Base-by-base conservation (phyloP, 1,140 invertebrate genomes). In the Drosophila pandora region DNA sequence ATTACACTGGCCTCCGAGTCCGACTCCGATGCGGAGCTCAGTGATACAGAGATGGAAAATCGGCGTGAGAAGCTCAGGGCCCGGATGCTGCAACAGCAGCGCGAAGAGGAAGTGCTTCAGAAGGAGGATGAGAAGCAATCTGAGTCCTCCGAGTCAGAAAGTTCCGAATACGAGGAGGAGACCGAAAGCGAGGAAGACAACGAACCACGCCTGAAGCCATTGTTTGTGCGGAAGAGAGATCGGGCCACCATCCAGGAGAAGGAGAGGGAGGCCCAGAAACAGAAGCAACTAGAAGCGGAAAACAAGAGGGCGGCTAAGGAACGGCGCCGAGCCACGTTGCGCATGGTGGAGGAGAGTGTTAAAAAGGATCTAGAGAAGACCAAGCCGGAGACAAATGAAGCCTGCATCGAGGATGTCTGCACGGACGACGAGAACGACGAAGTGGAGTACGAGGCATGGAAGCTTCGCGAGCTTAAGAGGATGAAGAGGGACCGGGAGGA, bases 351-450 rank as follows among this genome's bases (percentile, higher is more conserved):
- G 92, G 96, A 98, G 41, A 96, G 96, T 58, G 95, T 98, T 22
- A 94, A 96, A 49, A 96, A 96, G 85, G 96, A 97, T 69, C 91
- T 92, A n/a, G 92, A 92, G 52, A 91, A 91, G 34, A 78, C 79
- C 25, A 92, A 92, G 60, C 94, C 93, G 7, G 93, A 94, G 54
- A 93, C 93, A 1, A 93, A 93, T 49, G 95, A 95, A 85, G 93
- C 94, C 17, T 94, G 95, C 67, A 93, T 98, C n/a, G 95, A 97
- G 76, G 96, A 97, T 87, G 95, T 99, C 1, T 96, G 96, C 87
- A 99, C 98, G 0, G 99, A 99, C 90, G 99, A 99, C 92, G 99
- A 99, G 91, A 98, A 99, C 92, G 98, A 99, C 90, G 99, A 99
- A 92, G 94, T 98, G 5, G 98, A 98, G 84, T 99, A 99, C 90